A percentile compares a stretch with the other conserved stretches of the same genome.
These are phyloP conservation scores for Zaprionus kolodkinae DNA, from an alignment of 1,140 invertebrate genomes.

Conservation along the genomic window DNA sequence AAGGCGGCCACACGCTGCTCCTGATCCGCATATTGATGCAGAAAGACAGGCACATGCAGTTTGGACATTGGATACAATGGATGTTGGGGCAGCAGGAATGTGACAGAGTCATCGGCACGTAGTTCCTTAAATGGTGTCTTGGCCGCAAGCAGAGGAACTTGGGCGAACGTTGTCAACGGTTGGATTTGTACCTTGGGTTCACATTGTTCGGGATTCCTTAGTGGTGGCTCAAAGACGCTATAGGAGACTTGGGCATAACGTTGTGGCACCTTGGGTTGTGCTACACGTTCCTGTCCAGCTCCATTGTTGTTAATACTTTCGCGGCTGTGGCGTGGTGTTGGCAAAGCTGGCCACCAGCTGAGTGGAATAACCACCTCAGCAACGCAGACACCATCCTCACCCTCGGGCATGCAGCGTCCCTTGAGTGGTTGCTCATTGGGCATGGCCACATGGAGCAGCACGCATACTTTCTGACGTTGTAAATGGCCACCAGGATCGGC, in stretches of 20 bases:
- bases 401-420: constrained; percentile 93
- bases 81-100: constrained; percentile 93
- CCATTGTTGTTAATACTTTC: constrained; percentile 1
- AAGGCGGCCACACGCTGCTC: constrained; percentile 90
- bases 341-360: constrained; percentile 93
- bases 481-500: constrained; percentile 88
- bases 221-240: constrained; percentile 91
- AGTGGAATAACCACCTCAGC: constrained; percentile 92
- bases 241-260: constrained; percentile 91
- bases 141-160: constrained; percentile 89
- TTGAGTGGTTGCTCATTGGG: constrained; percentile 87
- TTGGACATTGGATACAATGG: constrained; percentile 94
- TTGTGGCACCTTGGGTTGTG: constrained; percentile 87
- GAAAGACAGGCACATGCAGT: constrained; percentile 93
- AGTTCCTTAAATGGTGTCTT: constrained; percentile 93
- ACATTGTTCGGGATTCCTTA: constrained; percentile 88
- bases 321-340: constrained; percentile 85
- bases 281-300: constrained; percentile 81
- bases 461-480: constrained; percentile 88
- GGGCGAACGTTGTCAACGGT: constrained; percentile 85
- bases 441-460: constrained; percentile 89
- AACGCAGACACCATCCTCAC: constrained; percentile 94
- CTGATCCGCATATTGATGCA: constrained; percentile 88
- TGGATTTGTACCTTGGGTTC: constrained; percentile 91
- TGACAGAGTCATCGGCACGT: constrained; percentile 90